Evolutionary conservation across 2,797 vertebrate species (phyloP).

Genomic region (Leucoraja ocellata): DNA sequence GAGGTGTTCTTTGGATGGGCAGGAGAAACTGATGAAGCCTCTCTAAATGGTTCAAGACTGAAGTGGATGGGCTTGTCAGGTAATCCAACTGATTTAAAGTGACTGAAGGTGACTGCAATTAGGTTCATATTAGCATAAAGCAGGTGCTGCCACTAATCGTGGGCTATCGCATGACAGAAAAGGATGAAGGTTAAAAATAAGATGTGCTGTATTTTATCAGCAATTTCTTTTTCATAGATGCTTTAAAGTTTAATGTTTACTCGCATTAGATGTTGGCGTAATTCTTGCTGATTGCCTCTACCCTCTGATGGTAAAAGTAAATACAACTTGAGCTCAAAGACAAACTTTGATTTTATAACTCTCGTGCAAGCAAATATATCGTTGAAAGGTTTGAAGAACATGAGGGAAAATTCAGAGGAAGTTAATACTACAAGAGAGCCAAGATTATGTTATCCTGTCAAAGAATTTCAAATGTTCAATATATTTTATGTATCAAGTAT

Average conservation of each 20-base stretch:
- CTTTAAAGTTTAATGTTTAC: constrained; percentile 33
- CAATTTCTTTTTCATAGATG: background rate
- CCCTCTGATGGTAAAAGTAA: constrained; percentile 2
- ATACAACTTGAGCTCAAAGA: background rate
- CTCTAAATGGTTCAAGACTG: constrained; percentile 61
- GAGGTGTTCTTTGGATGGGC: constrained; percentile 61
- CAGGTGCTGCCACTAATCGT: constrained; percentile 60
- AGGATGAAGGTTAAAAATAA: background rate
- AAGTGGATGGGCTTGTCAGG: constrained; percentile 68
- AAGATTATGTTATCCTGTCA: background rate
- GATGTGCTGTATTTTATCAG: constrained; percentile 1
- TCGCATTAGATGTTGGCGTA: background rate
- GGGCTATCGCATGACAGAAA: constrained; percentile 43
- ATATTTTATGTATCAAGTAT: background rate
- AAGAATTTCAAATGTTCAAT: background rate
- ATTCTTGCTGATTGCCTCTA: background rate
- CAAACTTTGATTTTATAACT: background rate
- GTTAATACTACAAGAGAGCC: background rate
- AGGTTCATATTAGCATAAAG: constrained; percentile 65
- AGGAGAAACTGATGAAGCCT: constrained; percentile 60
- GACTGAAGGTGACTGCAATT: constrained; percentile 68
- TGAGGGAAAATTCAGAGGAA: background rate
- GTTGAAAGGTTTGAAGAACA: background rate
- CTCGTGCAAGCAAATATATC: background rate
- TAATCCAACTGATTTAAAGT: constrained; percentile 65